Percentiles rank a stretch among this genome's conserved stretches.
phyloP scores from a whole-genome alignment of 2,797 vertebrate genomes.

The Chelon auratus region DNA sequence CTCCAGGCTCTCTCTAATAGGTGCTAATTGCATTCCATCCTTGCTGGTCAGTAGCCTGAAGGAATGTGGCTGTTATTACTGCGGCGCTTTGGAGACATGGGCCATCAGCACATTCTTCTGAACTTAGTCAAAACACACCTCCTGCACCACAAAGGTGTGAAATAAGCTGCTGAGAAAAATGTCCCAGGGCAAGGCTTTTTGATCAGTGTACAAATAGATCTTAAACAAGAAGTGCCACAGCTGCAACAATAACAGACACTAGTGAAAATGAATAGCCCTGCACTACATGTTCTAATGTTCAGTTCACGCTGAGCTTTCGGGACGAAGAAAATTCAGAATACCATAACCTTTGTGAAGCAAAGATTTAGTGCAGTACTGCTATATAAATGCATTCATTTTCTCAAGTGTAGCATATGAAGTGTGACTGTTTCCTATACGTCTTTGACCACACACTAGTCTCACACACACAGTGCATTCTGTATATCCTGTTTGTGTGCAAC shows the following conservation, averaged over 20 bases:
- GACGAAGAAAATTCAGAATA: too few species aligned
- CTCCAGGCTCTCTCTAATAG: constrained; percentile 82
- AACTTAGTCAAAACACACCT: constrained; percentile 73
- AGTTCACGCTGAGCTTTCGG: too few species aligned
- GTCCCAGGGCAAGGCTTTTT: constrained; percentile 22
- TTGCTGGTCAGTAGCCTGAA: constrained; percentile 82
- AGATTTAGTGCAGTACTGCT: too few species aligned
- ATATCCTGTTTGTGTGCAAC: too few species aligned
- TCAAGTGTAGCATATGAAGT: too few species aligned
- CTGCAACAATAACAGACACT: not conserved
- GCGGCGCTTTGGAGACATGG: constrained; percentile 62
- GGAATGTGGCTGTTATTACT: constrained; percentile 88
- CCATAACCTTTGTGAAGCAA: too few species aligned
- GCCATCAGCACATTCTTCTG: constrained; percentile 86
- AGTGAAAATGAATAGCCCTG: too few species aligned
- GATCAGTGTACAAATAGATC: not conserved
- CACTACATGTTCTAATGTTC: too few species aligned
- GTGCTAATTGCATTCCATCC: constrained; percentile 88
- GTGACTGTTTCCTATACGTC: too few species aligned
- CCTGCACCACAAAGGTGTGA: constrained; percentile 80
- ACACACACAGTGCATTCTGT: too few species aligned
- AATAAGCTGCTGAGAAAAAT: constrained; percentile 45
- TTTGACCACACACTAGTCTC: too few species aligned
- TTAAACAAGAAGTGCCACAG: not conserved
- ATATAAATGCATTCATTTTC: too few species aligned